Base-by-base conservation (phyloP, 2,113 vertebrate species). In the Cichladusa arquata region DNA sequence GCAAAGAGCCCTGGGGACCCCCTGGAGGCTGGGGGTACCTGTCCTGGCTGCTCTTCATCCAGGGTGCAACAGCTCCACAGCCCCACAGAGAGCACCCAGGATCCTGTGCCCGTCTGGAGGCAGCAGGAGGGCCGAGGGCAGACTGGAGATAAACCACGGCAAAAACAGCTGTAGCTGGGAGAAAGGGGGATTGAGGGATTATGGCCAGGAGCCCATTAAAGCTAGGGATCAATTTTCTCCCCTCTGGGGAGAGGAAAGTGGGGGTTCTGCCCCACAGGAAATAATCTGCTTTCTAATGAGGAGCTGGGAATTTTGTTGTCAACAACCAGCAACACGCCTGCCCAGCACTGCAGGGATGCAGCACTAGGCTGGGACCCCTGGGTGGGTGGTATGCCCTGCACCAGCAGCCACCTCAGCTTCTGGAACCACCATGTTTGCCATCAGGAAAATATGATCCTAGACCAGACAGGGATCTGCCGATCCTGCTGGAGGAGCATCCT, bases 151-250 rank as follows among this genome's bases (percentile, higher is more conserved):
- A 96, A 96, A 5, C 86, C 38, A 9, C 3, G 1, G 53, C 69
- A 56, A 66, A 91, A 81, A 81, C 29, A 1, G 45, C 72, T 78
- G 56, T 13, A 28, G 33, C 5, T 3, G 9, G 67, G 89, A 94
- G 93, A 95, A 94, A 89, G 79, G 73, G 87, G 54, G 93, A 87
- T 95, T 88, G 84, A 71, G 60, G 85, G 95, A 97, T 97, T 97
- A 96, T 8, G 7, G 77, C 66, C 4, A 11, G 77, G 91, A 95
- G 34, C 33, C 72, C 45, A 2, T 47, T 57, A 90, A 81, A 79
- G 29, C 81, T 17, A 2, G 45, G 33, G 66, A 96, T 93, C 67
- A 89, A 7, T 73, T 51, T 76, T 66, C 36, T 80, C 18, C 44
- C 47, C 14, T 45, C 64, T 14, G 53, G 16, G 33, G 60, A 82